These are phyloP conservation scores for Blastomussa wellsi DNA, from an alignment of 92 coral and sea anemone species.

Conservation along the genomic window DNA sequence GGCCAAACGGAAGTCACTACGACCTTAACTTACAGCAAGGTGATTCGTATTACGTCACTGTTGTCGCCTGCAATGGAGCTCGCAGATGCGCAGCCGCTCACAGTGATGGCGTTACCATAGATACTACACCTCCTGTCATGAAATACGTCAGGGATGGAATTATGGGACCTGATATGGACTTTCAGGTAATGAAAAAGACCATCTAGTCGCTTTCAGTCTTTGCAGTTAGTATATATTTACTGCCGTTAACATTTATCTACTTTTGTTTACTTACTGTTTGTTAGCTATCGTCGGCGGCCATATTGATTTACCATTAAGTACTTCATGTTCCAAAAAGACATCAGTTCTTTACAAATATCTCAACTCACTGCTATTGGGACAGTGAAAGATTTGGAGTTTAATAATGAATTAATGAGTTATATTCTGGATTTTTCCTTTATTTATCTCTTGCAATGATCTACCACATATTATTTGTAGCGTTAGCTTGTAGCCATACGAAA, in stretches of 20 bases:
- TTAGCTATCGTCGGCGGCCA: too few species aligned
- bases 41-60: conserved; percentile 78
- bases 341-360: neutral
- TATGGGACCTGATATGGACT: conserved; percentile 90
- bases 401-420: neutral
- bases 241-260: too few species aligned
- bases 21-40: conserved; percentile 66
- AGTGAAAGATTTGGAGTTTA: neutral
- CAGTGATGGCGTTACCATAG: conserved; percentile 80
- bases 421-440: neutral
- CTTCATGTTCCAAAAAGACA: too few species aligned
- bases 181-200: conserved; percentile 56
- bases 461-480: too few species aligned
- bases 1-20: conserved; percentile 73
- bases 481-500: neutral
- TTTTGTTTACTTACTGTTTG: too few species aligned
- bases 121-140: conserved; percentile 79
- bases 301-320: too few species aligned
- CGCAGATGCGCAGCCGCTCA: conserved; percentile 74
- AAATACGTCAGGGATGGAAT: conserved; percentile 83
- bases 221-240: too few species aligned
- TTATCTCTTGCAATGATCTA: neutral
- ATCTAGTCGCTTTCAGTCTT: too few species aligned
- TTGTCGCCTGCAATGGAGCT: conserved; percentile 85
- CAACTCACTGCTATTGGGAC: neutral